Conservation (phyloP, 2,888 invertebrate species). For the Leptopilina myrica region DNA sequence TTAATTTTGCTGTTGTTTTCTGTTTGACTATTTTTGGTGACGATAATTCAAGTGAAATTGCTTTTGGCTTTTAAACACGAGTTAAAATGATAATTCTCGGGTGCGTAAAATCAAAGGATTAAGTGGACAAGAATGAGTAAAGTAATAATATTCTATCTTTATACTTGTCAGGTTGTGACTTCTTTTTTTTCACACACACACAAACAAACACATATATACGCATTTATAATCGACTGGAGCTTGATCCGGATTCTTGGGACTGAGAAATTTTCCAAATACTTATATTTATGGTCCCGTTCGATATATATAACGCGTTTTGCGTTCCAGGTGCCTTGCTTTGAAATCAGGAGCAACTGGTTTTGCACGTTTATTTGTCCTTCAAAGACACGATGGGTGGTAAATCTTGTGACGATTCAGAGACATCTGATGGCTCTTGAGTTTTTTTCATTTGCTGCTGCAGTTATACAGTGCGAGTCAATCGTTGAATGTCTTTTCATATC, state of each 20-base stretch:
- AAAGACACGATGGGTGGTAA: conserved; percentile 36
- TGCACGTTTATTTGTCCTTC: conserved; percentile 31
- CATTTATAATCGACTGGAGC: conserved; percentile 6
- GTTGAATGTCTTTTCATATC: conserved; percentile 14
- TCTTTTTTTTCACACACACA: not conserved
- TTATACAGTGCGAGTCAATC: not conserved
- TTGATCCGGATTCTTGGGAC: conserved; percentile 21
- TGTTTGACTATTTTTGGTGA: not conserved
- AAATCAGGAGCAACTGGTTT: conserved; percentile 34
- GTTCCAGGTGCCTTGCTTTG: conserved; percentile 17
- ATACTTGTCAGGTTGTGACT: not conserved
- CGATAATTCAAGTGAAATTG: conserved; percentile 36
- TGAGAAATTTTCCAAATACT: conserved; percentile 39
- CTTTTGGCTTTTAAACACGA: conserved; percentile 27
- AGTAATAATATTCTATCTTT: conserved; percentile 31
- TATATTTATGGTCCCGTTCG: conserved; percentile 36
- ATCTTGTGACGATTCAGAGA: conserved; percentile 23
- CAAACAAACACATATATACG: not conserved
- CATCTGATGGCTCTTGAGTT: conserved; percentile 9
- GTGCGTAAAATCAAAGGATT: conserved; percentile 21
- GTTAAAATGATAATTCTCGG: conserved; percentile 25
- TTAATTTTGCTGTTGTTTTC: too few species aligned
- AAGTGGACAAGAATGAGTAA: conserved; percentile 34
- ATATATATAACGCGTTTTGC: conserved; percentile 24
- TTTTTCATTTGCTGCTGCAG: not conserved